phyloP scores from a whole-genome alignment of 2,113 vertebrate genomes.

The human region DNA sequence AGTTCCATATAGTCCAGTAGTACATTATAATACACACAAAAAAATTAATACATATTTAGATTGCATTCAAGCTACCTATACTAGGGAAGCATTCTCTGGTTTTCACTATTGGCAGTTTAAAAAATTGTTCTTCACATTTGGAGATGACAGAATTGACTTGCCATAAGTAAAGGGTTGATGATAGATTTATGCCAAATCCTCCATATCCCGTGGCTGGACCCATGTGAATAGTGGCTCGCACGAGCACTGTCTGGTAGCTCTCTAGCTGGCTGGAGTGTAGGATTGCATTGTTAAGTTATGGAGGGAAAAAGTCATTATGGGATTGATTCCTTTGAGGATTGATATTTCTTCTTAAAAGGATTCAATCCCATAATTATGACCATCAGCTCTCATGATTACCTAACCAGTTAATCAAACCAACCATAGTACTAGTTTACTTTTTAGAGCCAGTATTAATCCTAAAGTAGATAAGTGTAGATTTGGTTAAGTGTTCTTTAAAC shows the following conservation, averaged over 20 bases:
- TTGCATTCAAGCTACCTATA: constrained; percentile 45
- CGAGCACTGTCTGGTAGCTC: neutral
- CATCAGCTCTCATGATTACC: constrained; percentile 27
- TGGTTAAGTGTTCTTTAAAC: constrained; percentile 31
- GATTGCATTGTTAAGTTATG: neutral
- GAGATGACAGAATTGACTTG: constrained; percentile 35
- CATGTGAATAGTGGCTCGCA: neutral
- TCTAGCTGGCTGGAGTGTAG: constrained; percentile 33
- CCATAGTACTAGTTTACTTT: neutral
- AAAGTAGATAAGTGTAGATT: constrained; percentile 21
- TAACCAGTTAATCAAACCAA: constrained; percentile 32
- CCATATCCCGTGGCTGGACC: constrained; percentile 1
- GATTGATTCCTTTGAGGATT: neutral
- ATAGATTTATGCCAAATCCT: constrained; percentile 28
- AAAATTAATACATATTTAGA: neutral
- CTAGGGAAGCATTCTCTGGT: constrained; percentile 23
- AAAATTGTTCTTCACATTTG: constrained; percentile 47
- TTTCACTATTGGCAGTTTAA: constrained; percentile 24
- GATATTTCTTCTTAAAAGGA: neutral
- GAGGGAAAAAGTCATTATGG: neutral
- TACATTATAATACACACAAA: neutral
- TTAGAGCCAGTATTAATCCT: constrained; percentile 29
- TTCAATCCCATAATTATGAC: neutral
- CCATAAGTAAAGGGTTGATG: neutral
- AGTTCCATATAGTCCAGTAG: constrained; percentile 10